Evolutionary conservation across 2,113 vertebrate genomes (phyloP).

Genomic region (Rhipidura dahli): DNA sequence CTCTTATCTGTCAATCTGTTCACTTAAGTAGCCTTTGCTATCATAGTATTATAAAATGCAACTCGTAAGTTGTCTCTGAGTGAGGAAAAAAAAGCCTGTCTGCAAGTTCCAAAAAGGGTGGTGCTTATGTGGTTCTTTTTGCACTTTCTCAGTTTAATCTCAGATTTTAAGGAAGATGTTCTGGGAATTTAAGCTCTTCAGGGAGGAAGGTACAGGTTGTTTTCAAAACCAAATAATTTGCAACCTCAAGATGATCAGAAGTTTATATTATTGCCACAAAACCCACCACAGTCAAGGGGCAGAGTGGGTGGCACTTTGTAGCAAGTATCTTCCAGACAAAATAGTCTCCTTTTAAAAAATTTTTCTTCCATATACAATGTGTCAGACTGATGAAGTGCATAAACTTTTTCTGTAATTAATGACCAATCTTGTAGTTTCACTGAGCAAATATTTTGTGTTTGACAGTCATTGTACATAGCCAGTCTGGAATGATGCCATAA

Average conservation of each 20-base stretch:
- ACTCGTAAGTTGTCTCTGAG: not conserved
- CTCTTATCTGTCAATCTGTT: conserved; percentile 3
- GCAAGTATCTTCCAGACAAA: not conserved
- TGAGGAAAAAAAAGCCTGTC: not conserved
- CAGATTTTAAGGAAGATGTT: not conserved
- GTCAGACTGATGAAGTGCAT: not conserved
- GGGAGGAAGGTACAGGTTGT: not conserved
- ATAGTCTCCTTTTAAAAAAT: not conserved
- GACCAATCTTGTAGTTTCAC: not conserved
- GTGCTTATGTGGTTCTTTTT: not conserved
- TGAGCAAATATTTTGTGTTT: not conserved
- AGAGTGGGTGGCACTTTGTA: not conserved
- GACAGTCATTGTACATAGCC: not conserved
- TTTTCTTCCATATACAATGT: not conserved
- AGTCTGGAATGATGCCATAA: not conserved
- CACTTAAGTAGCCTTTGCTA: not conserved
- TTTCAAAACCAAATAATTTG: not conserved
- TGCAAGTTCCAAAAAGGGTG: not conserved
- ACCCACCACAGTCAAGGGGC: not conserved
- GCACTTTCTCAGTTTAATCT: not conserved
- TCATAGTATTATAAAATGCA: not conserved
- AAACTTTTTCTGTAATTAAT: not conserved
- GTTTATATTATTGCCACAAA: not conserved
- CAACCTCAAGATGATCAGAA: not conserved
- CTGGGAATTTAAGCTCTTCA: not conserved